Evolutionary conservation across 2,797 vertebrate genomes (phyloP).

Genomic region (Amphiprion clarkii): DNA sequence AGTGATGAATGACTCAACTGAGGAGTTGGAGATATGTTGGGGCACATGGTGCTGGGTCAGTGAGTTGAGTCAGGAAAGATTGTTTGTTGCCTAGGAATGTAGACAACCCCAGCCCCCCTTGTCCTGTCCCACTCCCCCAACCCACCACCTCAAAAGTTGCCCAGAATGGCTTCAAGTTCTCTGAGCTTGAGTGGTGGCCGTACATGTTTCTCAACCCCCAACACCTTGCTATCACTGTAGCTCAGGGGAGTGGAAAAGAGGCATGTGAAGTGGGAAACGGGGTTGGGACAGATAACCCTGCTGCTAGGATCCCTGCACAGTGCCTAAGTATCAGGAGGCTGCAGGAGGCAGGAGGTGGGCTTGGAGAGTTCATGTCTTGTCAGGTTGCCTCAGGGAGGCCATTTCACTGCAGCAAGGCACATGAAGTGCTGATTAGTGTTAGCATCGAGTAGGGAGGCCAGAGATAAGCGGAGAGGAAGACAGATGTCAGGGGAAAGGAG

Average conservation of each 20-base stretch:
- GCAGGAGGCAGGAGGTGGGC: constrained; percentile 67
- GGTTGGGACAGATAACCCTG: constrained; percentile 78
- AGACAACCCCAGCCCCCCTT: constrained; percentile 77
- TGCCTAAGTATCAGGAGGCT: constrained; percentile 68
- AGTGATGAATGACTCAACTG: constrained; percentile 64
- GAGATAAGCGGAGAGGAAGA: constrained; percentile 83
- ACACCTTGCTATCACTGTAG: constrained; percentile 91
- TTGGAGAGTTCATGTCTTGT: constrained; percentile 76
- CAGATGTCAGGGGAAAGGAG: constrained; percentile 78
- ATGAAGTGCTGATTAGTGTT: constrained; percentile 83
- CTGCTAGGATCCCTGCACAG: constrained; percentile 57
- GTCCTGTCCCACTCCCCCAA: constrained; percentile 39
- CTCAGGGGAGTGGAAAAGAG: constrained; percentile 77
- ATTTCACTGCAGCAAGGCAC: constrained; percentile 66
- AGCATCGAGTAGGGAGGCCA: constrained; percentile 69
- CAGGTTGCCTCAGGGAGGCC: constrained; percentile 75
- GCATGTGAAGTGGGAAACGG: constrained; percentile 84
- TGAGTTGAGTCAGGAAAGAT: constrained; percentile 62
- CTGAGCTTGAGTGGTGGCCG: constrained; percentile 72
- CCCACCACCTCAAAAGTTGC: constrained; percentile 48
- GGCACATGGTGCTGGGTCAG: constrained; percentile 56
- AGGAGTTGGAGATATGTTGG: constrained; percentile 50
- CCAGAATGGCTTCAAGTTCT: constrained; percentile 69
- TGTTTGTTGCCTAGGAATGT: constrained; percentile 85
- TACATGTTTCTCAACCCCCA: constrained; percentile 87